Evolutionary conservation across 2,113 vertebrate genomes (phyloP).

Genomic region (Deroptyus accipitrinus): DNA sequence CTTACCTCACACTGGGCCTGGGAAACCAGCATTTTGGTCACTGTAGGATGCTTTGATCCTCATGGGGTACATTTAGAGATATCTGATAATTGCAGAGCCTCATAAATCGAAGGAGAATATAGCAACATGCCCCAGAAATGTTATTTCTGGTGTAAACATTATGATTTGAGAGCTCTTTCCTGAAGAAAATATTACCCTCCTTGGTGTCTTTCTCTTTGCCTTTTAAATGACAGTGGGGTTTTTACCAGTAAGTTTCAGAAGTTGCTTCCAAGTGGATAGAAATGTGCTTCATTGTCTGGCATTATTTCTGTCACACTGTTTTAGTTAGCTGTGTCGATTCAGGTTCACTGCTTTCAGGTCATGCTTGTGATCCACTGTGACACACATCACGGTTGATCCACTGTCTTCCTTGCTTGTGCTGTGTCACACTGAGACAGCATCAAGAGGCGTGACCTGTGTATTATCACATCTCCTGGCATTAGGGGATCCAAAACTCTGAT

Average conservation of each 20-base stretch:
- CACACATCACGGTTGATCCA: background rate
- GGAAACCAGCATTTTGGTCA: background rate
- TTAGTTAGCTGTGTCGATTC: constrained; percentile 12
- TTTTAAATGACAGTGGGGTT: background rate
- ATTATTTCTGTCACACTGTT: constrained; percentile 7
- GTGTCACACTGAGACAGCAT: background rate
- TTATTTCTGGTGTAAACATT: background rate
- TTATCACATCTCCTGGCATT: background rate
- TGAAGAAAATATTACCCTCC: background rate
- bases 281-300: background rate
- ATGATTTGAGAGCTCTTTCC: background rate
- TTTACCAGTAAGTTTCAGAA: background rate
- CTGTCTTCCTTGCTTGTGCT: background rate
- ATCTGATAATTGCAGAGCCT: background rate
- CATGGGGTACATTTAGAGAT: background rate
- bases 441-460: background rate
- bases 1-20: background rate
- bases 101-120: background rate
- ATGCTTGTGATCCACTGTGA: constrained; percentile 7
- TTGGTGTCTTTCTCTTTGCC: background rate
- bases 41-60: background rate
- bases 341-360: background rate
- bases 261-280: background rate
- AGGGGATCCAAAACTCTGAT: background rate
- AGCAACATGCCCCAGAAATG: background rate